phyloP scores from a whole-genome alignment of 1,140 invertebrate species.

The Bradysia coprophila region DNA sequence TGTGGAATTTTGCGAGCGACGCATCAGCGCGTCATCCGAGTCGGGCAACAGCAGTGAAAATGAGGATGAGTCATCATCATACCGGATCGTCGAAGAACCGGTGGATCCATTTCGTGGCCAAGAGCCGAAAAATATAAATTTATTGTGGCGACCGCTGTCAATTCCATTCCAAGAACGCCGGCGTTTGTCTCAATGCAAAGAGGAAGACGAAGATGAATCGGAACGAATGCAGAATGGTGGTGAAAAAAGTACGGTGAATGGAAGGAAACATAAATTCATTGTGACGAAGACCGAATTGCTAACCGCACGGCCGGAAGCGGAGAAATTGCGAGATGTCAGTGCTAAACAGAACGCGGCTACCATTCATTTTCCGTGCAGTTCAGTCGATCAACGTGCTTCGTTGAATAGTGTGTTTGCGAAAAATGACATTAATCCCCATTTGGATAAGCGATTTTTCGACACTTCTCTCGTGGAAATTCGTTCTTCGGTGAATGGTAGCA shows the following conservation, averaged over 20 bases:
- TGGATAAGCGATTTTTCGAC: conserved; percentile 63
- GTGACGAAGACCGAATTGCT: conserved; percentile 23
- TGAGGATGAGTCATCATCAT: conserved; percentile 7
- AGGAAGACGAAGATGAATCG: conserved; percentile 59
- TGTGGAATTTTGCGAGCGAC: background rate
- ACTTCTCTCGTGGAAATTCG: conserved; percentile 64
- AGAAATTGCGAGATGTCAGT: conserved; percentile 17
- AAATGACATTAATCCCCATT: conserved; percentile 37
- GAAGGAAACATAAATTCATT: conserved; percentile 14
- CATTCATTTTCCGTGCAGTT: conserved; percentile 36
- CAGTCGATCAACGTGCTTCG: conserved; percentile 30
- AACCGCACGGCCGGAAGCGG: conserved; percentile 26
- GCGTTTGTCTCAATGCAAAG: conserved; percentile 59
- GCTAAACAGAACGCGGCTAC: conserved; percentile 33
- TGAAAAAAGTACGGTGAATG: background rate
- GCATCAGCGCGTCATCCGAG: background rate
- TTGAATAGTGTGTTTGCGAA: conserved; percentile 30
- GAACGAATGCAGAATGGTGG: conserved; percentile 4
- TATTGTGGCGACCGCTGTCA: conserved; percentile 22
- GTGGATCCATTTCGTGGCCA: background rate
- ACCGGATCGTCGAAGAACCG: too few species aligned
- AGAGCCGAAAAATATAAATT: background rate
- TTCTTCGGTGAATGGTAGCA: conserved; percentile 42
- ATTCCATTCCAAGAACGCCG: conserved; percentile 39
- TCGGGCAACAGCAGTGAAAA: conserved; percentile 11